A percentile compares a stretch with the other conserved stretches of the same genome.
Conservation (phyloP, 2,113 vertebrate species). For the Condylura cristata region DNA sequence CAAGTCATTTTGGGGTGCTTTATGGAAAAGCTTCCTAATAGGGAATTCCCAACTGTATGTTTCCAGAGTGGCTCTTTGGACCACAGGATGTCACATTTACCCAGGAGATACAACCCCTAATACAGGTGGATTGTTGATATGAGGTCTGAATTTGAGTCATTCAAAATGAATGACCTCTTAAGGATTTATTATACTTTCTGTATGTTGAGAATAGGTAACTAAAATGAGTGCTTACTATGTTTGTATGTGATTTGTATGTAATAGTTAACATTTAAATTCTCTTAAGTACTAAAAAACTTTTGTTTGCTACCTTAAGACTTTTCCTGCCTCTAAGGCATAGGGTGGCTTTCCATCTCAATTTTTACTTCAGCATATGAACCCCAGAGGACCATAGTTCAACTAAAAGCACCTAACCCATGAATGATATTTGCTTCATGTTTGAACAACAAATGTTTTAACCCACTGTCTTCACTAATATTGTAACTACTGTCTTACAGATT, state of each 20-base stretch:
- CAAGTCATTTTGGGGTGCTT: slow-evolving; percentile 71
- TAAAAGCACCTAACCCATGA: slow-evolving; percentile 71
- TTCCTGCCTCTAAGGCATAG: slow-evolving; percentile 16
- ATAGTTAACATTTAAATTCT: slow-evolving; percentile 66
- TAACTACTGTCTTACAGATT: slow-evolving; percentile 85
- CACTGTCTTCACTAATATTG: slow-evolving; percentile 83
- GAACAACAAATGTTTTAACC: slow-evolving; percentile 81
- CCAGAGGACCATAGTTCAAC: slow-evolving; percentile 46
- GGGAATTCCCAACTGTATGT: slow-evolving; percentile 7
- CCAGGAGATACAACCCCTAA: background rate
- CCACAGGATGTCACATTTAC: slow-evolving; percentile 6
- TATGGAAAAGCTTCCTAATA: slow-evolving; percentile 34
- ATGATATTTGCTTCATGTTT: slow-evolving; percentile 80
- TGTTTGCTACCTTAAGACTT: slow-evolving; percentile 47
- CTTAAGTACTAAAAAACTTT: slow-evolving; percentile 52
- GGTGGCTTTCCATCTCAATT: slow-evolving; percentile 59
- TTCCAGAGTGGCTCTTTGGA: background rate
- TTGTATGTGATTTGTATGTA: slow-evolving; percentile 70
- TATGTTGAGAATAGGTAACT: slow-evolving; percentile 47
- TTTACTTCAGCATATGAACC: slow-evolving; percentile 58
- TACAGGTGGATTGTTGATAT: slow-evolving; percentile 12
- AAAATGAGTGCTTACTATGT: slow-evolving; percentile 61
- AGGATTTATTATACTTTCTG: slow-evolving; percentile 20
- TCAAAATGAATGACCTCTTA: slow-evolving; percentile 35
- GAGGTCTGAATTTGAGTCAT: slow-evolving; percentile 31